These are phyloP conservation scores for Platycercus adscitus DNA, from an alignment of 2,113 vertebrate species.

Conservation along the genomic window DNA sequence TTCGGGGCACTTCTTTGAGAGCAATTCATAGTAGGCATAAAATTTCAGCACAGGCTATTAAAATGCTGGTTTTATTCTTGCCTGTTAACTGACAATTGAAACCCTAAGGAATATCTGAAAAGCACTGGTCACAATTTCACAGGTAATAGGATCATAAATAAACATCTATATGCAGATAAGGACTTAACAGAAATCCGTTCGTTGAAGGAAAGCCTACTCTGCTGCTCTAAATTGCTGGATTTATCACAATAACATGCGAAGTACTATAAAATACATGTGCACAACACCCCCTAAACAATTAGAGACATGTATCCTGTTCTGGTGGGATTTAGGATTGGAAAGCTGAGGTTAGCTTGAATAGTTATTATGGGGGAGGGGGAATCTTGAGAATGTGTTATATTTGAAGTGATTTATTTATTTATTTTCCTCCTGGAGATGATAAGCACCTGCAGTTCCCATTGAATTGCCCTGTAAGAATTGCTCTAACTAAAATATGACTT, in stretches of 20 bases:
- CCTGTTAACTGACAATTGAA: constrained; percentile 37
- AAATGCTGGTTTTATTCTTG: constrained; percentile 26
- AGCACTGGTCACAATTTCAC: background rate
- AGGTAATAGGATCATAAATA: constrained; percentile 60
- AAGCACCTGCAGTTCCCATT: background rate
- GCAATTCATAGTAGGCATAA: background rate
- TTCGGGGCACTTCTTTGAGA: background rate
- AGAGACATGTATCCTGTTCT: background rate
- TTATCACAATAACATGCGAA: constrained; percentile 11
- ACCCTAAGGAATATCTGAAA: constrained; percentile 41
- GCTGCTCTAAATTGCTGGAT: constrained; percentile 36
- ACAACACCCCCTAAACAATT: background rate
- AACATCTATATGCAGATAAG: constrained; percentile 51
- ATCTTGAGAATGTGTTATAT: background rate
- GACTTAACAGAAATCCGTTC: constrained; percentile 17
- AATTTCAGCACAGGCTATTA: background rate
- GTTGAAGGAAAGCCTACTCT: constrained; percentile 7
- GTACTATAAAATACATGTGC: background rate
- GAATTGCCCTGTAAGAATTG: background rate
- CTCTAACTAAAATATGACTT: background rate
- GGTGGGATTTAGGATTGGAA: background rate
- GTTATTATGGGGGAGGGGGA: background rate
- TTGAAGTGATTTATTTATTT: background rate
- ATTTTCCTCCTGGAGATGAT: background rate
- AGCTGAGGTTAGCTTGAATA: background rate